These are phyloP conservation scores for Propithecus coquereli DNA, from an alignment of 2,113 vertebrate species.

Conservation along the genomic window DNA sequence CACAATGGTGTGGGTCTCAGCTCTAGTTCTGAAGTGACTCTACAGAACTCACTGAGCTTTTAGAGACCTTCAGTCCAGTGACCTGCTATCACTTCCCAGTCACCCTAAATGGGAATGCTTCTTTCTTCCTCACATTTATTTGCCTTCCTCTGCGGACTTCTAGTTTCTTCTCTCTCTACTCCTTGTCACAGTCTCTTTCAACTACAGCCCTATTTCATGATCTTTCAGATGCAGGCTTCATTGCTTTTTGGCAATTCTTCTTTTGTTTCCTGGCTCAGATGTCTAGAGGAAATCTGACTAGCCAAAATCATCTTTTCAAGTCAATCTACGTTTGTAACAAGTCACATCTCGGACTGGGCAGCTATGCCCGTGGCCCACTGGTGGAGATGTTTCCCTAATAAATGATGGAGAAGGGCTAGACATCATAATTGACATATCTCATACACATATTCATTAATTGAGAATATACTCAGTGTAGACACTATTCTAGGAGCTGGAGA, in stretches of 20 bases:
- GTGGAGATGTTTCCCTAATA: background rate
- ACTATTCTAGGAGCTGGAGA: background rate
- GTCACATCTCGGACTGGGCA: background rate
- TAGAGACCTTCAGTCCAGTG: background rate
- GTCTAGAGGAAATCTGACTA: background rate
- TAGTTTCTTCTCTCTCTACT: background rate
- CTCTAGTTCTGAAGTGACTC: background rate
- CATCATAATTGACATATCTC: background rate
- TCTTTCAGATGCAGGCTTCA: background rate
- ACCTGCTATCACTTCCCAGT: background rate
- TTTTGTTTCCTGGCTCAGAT: background rate
- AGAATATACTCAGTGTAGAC: background rate
- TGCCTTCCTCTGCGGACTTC: background rate
- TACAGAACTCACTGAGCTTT: background rate
- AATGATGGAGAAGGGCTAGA: background rate
- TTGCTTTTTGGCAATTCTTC: background rate
- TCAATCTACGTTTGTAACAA: background rate
- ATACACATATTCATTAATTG: background rate
- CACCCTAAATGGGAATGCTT: no score
- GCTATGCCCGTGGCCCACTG: fast-evolving
- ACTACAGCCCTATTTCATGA: background rate
- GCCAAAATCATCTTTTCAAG: background rate
- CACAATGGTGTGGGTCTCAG: background rate
- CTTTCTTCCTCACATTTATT: background rate
- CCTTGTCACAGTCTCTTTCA: background rate